Evolutionary conservation across 2,797 vertebrate genomes (phyloP), one percentile per base, ranked within the genome.

Genomic region (Cryptoblepharus egeriae): DNA sequence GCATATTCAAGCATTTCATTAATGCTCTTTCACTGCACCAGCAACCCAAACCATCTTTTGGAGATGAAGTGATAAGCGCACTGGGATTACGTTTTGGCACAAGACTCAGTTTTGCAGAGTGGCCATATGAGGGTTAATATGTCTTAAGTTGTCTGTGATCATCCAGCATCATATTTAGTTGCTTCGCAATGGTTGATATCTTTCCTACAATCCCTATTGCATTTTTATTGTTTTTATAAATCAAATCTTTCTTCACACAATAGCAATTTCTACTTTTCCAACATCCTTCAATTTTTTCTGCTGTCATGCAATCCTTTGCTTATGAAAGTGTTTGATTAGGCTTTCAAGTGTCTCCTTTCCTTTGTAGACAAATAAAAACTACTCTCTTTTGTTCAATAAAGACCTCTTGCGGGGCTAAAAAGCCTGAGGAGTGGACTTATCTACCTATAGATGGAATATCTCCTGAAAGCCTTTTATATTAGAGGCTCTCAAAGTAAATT

Each of bases 281-380:
- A 24, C 75, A 75, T 61, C 45, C 42, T 67, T 57, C 15, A 30
- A 20, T 68, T 28, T 68, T 55, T 58, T 35, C 35, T 24, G 22
- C 32, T 79, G 79, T 68, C 68, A 79, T 30, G 76, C 76, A 79
- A 42, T 79, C 65, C 65, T 68, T 77, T 37, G 20, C 28, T 37
- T 81, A 74, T 60, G 18, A 52, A 74, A 63, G 9, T 35, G 60
- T 75, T 32, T 49, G 61, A 87, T 70, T 80, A 74, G 57, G 45
- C 73, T 87, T 82, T 80, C 64, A 83, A 77, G 70, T 11, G 60
- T 65, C 28, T 35, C 45, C 13, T 35, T 79, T 71, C 57, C 49
- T 68, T 74, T 11, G 60, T 28, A 82, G 68, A 77, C 35, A 85
- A 63, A 73, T 61, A 72, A 52, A 57, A 58, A 64, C 35, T 35